Conservation (phyloP, 2,888 invertebrate genomes). For the Sepioteuthis lessoniana region DNA sequence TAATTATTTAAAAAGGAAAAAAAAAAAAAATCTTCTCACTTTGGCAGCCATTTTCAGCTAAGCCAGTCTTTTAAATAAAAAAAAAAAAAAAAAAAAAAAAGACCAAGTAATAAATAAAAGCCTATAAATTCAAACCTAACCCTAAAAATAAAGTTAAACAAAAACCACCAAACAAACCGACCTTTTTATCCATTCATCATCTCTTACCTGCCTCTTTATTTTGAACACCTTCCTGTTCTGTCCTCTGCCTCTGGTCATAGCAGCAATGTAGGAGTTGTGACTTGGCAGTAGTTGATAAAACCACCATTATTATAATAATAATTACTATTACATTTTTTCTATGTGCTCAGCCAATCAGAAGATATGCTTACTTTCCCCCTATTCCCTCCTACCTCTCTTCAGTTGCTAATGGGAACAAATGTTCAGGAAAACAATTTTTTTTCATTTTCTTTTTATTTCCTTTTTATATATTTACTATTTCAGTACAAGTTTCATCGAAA, state of each 20-base stretch:
- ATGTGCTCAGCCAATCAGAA: not conserved
- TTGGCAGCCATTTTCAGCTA: conserved; percentile 33
- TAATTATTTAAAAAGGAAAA: too few relatives aligned
- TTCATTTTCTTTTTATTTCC: not conserved
- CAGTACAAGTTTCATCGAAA: not conserved
- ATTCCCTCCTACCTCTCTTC: not conserved
- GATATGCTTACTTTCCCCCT: not conserved
- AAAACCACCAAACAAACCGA: not conserved
- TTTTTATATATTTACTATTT: not conserved
- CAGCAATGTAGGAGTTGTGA: not conserved
- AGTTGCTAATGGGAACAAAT: conserved; percentile 8
- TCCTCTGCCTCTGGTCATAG: not conserved
- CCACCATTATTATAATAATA: too few relatives aligned
- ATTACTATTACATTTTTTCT: not conserved
- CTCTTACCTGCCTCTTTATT: not conserved
- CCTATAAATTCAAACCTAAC: not conserved
- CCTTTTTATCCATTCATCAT: conserved; percentile 20
- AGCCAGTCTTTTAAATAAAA: not conserved
- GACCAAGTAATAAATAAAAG: not conserved
- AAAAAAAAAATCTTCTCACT: not conserved
- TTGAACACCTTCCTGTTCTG: not conserved
- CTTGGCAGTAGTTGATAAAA: too few relatives aligned
- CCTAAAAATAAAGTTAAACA: not conserved
- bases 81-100: not conserved
- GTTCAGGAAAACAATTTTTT: not conserved